Base-by-base conservation (phyloP, 2,113 vertebrate species). In the Protomyctophum bolini region DNA sequence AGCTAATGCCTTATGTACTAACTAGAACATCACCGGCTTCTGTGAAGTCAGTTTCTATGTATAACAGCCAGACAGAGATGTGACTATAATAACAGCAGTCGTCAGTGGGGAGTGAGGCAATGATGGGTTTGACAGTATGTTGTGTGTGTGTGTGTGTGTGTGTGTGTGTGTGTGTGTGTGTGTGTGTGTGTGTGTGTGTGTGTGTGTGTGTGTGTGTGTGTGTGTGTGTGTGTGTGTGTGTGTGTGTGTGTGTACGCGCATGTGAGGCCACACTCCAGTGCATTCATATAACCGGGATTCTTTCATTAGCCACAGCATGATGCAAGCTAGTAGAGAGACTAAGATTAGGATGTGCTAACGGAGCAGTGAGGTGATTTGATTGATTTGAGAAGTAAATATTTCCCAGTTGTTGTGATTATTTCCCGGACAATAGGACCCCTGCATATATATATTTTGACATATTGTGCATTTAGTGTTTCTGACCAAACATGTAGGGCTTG, bases 11-110 rank as follows among this genome's bases (percentile, higher is more conserved):
- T 4, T 10, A 11, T 29, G 6, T 7, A 41, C n/a, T 11, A 52
- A 28, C 28, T 4, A 54, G 51, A 54, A 54, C 4, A 47, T 28
- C 61, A 60, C 46, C 55, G 29, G 10, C 14, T 14, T 65, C 63
- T 41, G 28, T 66, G 45, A 52, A 68, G 46, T 46, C 33, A 68
- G 51, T 29, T 10, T 6, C 70, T 58, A 46, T 57, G 54, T 21
- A 60, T 56, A 61, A 11, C 12, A 28, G 50, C 50, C 33, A 62
- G 70, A 10, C 66, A 49, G 51, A 54, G 61, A 15, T 47, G 55
- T 10, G 45, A 75, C 71, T 77, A 56, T 58, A 48, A 51, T 67
- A 59, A 78, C 47, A 72, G 58, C 68, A 48, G 66, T 0, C 9
- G 10, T 70, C 48, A 10, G 55, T 51, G 47, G 11, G 7, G n/a